Evolutionary conservation across 2,113 vertebrate genomes (phyloP).

Genomic region (Cynocephalus volans): DNA sequence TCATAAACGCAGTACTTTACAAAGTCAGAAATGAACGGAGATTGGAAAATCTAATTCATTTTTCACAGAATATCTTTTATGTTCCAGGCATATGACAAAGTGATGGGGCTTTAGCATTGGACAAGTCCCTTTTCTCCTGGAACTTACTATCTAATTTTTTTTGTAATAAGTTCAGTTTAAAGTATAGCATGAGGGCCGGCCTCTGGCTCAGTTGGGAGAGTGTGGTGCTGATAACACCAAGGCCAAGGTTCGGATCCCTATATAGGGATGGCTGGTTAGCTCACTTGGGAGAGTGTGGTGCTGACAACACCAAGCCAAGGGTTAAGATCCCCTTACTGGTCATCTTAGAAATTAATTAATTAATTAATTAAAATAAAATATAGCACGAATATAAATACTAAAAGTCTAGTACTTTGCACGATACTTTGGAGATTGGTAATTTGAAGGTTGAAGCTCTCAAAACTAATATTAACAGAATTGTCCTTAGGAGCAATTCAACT

Average conservation of each 20-base stretch:
- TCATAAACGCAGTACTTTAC: not conserved
- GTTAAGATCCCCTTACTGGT: too few species aligned
- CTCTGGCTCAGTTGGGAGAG: too few species aligned
- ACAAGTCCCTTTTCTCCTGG: not conserved
- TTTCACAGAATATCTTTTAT: constrained; percentile 7
- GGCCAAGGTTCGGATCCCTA: too few species aligned
- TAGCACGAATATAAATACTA: not conserved
- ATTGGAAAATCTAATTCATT: not conserved
- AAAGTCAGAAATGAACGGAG: not conserved
- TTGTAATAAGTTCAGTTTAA: constrained; percentile 27
- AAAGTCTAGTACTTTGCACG: not conserved
- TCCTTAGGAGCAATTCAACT: not conserved
- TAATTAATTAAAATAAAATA: not conserved
- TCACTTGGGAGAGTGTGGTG: too few species aligned
- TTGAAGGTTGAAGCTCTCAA: not conserved
- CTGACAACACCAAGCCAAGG: too few species aligned
- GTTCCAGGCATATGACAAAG: not conserved
- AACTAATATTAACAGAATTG: constrained; percentile 32
- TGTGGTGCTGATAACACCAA: too few species aligned
- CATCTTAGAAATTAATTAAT: too few species aligned
- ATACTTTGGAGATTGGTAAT: not conserved
- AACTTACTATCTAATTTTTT: constrained; percentile 12
- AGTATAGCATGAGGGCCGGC: not conserved
- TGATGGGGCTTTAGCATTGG: not conserved
- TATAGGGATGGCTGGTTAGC: too few species aligned